phyloP scores from a whole-genome alignment of 1,140 invertebrate species.

The Chlorops oryzae region DNA sequence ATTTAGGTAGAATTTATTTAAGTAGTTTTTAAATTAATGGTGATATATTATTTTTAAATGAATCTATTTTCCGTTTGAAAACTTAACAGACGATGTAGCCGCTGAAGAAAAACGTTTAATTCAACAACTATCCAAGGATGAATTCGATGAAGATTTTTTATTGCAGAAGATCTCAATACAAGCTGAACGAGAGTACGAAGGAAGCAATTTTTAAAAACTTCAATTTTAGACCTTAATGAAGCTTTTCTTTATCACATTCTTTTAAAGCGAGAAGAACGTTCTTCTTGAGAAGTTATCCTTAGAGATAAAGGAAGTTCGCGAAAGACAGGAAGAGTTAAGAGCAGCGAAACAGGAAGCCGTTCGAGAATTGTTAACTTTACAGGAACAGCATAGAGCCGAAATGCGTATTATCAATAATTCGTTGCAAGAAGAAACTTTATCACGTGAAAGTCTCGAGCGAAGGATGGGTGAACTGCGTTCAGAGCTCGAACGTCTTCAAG shows the following conservation, averaged over 20 bases:
- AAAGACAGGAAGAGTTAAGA: conserved; percentile 65
- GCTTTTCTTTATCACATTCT: conserved; percentile 1
- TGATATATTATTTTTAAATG: not conserved
- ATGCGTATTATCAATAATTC: conserved; percentile 51
- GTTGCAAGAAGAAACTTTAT: conserved; percentile 61
- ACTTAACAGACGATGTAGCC: conserved; percentile 32
- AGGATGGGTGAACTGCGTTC: conserved; percentile 63
- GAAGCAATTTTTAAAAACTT: not conserved
- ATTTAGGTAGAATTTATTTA: conserved; percentile 38
- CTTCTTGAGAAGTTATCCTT: conserved; percentile 64
- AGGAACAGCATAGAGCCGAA: conserved; percentile 67
- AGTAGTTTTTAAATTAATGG: not conserved
- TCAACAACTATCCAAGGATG: conserved; percentile 47
- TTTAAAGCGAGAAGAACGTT: conserved; percentile 61
- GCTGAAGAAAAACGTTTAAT: conserved; percentile 45
- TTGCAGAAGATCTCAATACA: conserved; percentile 62
- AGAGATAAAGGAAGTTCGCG: conserved; percentile 62
- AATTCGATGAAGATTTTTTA: conserved; percentile 56
- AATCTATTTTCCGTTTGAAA: no score
- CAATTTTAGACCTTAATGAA: not conserved
- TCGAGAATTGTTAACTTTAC: conserved; percentile 60
- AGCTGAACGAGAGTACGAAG: conserved; percentile 64
- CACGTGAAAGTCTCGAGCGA: conserved; percentile 64
- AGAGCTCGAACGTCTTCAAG: conserved; percentile 76
- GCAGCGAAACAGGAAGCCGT: conserved; percentile 62